Conservation (phyloP, 2,888 invertebrate genomes). For the Blera fallax region DNA sequence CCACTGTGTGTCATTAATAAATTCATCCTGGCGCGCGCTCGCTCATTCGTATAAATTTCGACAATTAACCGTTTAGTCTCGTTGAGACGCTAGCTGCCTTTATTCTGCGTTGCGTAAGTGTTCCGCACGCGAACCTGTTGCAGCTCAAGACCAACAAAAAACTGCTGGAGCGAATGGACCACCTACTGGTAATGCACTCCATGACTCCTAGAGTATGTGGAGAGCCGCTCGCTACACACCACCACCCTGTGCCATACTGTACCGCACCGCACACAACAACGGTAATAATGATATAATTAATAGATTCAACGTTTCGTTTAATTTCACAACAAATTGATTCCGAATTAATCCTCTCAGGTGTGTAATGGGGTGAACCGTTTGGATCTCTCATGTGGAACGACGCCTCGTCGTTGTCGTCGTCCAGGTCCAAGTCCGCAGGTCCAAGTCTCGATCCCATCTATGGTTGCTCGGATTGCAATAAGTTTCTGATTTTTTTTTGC, state of each 20-base stretch:
- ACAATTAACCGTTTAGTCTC: conserved; percentile 67
- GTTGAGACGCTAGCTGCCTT: conserved; percentile 19
- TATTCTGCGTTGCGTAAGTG: conserved; percentile 56
- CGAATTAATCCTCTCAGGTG: conserved; percentile 80
- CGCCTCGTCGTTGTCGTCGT: conserved; percentile 2
- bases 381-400: conserved; percentile 65
- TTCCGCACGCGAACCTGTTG: conserved; percentile 65
- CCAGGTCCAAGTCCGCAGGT: not conserved
- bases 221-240: not conserved
- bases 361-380: conserved; percentile 74
- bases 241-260: conserved; percentile 7
- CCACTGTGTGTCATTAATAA: conserved; percentile 63
- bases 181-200: conserved; percentile 63
- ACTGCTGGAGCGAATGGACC: conserved; percentile 63
- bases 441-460: not conserved
- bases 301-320: conserved; percentile 79
- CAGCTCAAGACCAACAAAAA: conserved; percentile 37
- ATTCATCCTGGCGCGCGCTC: conserved; percentile 59
- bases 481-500: conserved; percentile 5
- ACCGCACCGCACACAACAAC: conserved; percentile 58
- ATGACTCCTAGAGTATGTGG: conserved; percentile 46
- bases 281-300: conserved; percentile 78
- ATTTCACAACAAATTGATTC: conserved; percentile 80
- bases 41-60: conserved; percentile 65
- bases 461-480: not conserved